Conservation (phyloP, 2,797 vertebrate species). For the Sebastes glaucus region DNA sequence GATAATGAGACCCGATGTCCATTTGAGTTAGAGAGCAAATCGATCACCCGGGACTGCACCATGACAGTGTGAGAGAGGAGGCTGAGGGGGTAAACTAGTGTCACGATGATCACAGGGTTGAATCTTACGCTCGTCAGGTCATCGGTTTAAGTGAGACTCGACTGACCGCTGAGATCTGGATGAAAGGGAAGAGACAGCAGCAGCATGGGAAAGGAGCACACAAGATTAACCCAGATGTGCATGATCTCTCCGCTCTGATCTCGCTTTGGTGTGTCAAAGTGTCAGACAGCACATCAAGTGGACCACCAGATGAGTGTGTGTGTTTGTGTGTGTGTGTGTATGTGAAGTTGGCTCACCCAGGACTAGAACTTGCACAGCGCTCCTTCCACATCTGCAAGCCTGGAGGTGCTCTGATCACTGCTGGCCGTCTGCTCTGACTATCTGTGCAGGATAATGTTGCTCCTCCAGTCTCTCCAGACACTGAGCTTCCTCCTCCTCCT, state of each 20-base stretch:
- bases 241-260: not conserved
- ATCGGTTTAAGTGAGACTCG: slow-evolving; percentile 2
- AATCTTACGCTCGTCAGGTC: slow-evolving; percentile 19
- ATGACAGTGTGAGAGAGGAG: slow-evolving; percentile 13
- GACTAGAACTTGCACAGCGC: slow-evolving; percentile 64
- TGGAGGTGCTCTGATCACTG: slow-evolving; percentile 41
- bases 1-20: slow-evolving; percentile 54
- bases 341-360: slow-evolving; percentile 78
- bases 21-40: slow-evolving; percentile 51
- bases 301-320: not conserved
- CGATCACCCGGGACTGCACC: slow-evolving; percentile 50
- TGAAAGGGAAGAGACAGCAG: not conserved
- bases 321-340: slow-evolving; percentile 1
- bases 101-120: slow-evolving; percentile 14
- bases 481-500: slow-evolving; percentile 37
- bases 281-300: slow-evolving; percentile 6
- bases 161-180: slow-evolving; percentile 11
- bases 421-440: slow-evolving; percentile 26
- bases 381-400: slow-evolving; percentile 70
- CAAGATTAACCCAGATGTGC: not conserved
- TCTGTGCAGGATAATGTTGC: slow-evolving; percentile 37
- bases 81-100: slow-evolving; percentile 22
- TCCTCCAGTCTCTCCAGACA: slow-evolving; percentile 43
- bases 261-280: slow-evolving; percentile 6
- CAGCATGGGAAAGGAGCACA: not conserved